Base-by-base conservation (phyloP, 2,888 invertebrate genomes). In the Heliconius charithonia region DNA sequence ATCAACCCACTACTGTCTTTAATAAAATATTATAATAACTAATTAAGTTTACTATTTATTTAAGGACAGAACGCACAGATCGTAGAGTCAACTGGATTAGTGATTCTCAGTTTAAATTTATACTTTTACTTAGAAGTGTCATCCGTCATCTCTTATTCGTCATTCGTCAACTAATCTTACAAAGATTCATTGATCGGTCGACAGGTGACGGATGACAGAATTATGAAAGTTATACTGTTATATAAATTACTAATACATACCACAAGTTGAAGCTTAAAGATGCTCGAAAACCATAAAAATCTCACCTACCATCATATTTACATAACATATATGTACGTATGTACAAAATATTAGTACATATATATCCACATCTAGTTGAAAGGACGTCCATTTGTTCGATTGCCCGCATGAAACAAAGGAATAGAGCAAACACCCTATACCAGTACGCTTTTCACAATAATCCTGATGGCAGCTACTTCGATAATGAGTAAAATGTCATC, bases 341-440 rank as follows among this genome's bases (percentile, higher is more conserved):
- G 25, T 41, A 3, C 16, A 32, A 72, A 72, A 29, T 32, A 13
- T n/a, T n/a, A 56, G 71, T n/a, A 51, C 1, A 37, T 37, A 56
- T 59, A 4, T 32, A n/a, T 27, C 10, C 7, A 59, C n/a, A 56
- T 72, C 32, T 72, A 59, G 56, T 59, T 59, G 59, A 72, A 72
- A 72, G 74, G 41, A 45, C 37, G 74, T 63, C 74, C 74, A 74
- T 74, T 74, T 62, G 63, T 74, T 74, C 74, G 74, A 74, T 74
- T 74, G 74, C 27, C 41, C 74, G 37, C 63, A 62, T 41, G 41
- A 63, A 74, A 74, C 74, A 74, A 74, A 63, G 74, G 74, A 59
- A 32, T 25, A 69, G 59, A 59, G 69, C 45, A 27, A 74, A 74
- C 41, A 74, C 62, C 62, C 41, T 25, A 67, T 45, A 45, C 41